Base-by-base conservation (phyloP, 2,113 vertebrate species). In the Aplodontia rufa region DNA sequence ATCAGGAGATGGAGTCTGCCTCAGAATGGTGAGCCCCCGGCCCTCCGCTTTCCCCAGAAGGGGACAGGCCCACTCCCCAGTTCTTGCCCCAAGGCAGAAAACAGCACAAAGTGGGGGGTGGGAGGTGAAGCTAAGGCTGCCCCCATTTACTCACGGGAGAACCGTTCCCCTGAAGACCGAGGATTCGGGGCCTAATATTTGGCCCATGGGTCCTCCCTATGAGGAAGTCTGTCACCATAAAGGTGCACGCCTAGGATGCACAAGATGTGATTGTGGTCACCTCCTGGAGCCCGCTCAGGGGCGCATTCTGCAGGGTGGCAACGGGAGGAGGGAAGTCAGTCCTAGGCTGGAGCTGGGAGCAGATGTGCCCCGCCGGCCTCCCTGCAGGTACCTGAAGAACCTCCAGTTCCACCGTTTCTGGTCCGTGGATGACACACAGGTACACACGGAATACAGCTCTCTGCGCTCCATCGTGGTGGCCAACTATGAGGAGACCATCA, bases 391-490 rank as follows among this genome's bases (percentile, higher is more conserved):
- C 97, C 98, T 98, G 97, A 99, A 96, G 96, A 99, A 99, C 98
- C 98, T 99, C 78, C 98, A 99, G 86, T 99, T 99, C 97, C 99
- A 99, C 90, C 99, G 99, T 8, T 99, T 99, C 98, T 99, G 99
- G 99, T 99, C 99, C 0, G 99, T 99, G 98, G 99, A 99, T 0
- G 99, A 99, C 97, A 99, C 99, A 40, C 99, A 99, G 98, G 97
- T 99, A 45, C 99, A 99, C 98, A 99, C 99, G 0, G 98, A 99
- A 20, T 99, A 99, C 97, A 99, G 99, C 1, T 99, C 99, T 17
- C 98, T 99, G 95, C 99, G 99, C 75, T 99, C 99, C 97, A 99
- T 99, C 0, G 99, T 99, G 19, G 99, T 99, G 93, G 98, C 99
- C 96, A 99, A 99, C 98, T 99, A 99, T 0, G 99, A 99, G 95